Conservation (phyloP, 2,113 vertebrate species). For the Sula dactylatra region DNA sequence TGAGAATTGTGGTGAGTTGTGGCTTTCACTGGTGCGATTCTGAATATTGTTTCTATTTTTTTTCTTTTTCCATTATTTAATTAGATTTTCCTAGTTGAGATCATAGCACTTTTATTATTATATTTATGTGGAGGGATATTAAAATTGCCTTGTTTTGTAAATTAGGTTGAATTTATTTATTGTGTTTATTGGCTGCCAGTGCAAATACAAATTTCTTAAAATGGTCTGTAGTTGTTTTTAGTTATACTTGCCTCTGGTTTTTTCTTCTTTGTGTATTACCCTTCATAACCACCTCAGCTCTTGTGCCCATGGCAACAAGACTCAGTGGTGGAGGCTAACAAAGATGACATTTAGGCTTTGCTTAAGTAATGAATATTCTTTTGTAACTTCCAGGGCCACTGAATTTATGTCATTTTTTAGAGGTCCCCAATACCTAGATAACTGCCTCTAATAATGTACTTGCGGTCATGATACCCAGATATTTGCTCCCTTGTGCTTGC, state of each 20-base stretch:
- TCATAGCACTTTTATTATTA: not conserved
- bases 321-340: constrained; percentile 41
- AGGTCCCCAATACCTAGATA: constrained; percentile 27
- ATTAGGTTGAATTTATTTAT: constrained; percentile 13
- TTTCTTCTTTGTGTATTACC: constrained; percentile 40
- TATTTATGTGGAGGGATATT: not conserved
- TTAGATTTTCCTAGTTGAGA: constrained; percentile 23
- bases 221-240: constrained; percentile 11
- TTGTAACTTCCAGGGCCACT: constrained; percentile 52
- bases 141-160: constrained; percentile 28
- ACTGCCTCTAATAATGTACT: constrained; percentile 6
- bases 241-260: constrained; percentile 30
- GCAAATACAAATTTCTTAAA: not conserved
- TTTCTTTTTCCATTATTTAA: constrained; percentile 27
- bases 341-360: constrained; percentile 61
- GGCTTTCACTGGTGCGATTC: not conserved
- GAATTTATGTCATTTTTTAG: constrained; percentile 39
- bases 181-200: constrained; percentile 6
- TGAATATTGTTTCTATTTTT: constrained; percentile 20
- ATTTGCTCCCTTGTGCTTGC: constrained; percentile 50
- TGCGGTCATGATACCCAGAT: constrained; percentile 31
- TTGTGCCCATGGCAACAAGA: constrained; percentile 55
- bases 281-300: constrained; percentile 56
- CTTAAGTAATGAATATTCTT: constrained; percentile 64
- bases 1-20: not conserved